A percentile compares a stretch with the other conserved stretches of the same genome.
Conservation (phyloP, 2,113 vertebrate genomes). For the Peromyscus polionotus region DNA sequence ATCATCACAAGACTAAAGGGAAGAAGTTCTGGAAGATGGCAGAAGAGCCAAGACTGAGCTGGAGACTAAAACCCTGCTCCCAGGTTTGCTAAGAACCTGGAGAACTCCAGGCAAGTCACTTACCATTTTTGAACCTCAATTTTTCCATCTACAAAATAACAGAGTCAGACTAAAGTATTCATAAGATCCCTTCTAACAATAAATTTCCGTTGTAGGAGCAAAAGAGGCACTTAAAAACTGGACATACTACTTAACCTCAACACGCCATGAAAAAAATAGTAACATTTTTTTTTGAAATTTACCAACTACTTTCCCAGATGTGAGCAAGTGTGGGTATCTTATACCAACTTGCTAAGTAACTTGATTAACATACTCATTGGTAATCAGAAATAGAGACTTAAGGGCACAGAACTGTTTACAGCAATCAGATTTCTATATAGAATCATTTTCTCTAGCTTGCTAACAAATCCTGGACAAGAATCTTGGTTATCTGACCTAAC, state of each 20-base stretch:
- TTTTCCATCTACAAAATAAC: slow-evolving; percentile 28
- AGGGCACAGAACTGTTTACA: not conserved
- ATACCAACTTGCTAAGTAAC: not conserved
- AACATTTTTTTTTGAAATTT: slow-evolving; percentile 23
- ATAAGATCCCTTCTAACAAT: not conserved
- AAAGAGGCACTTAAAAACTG: slow-evolving; percentile 53
- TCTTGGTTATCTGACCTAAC: not conserved
- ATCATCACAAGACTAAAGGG: not conserved
- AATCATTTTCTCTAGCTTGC: not conserved
- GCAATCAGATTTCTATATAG: not conserved
- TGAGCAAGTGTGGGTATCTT: not conserved
- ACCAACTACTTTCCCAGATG: slow-evolving; percentile 31
- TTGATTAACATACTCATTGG: not conserved
- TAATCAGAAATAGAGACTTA: slow-evolving; percentile 24
- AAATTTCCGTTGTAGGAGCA: slow-evolving; percentile 47
- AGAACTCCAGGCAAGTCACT: not conserved
- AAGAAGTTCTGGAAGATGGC: not conserved
- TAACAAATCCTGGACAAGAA: not conserved
- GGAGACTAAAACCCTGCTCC: not conserved
- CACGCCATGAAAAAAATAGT: not conserved
- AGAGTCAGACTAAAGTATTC: slow-evolving; percentile 6
- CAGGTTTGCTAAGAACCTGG: not conserved
- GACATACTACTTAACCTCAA: not conserved
- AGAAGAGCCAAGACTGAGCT: not conserved
- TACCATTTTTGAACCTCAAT: not conserved